Percentiles rank a stretch among this genome's conserved stretches.
Conservation (phyloP, 2,797 vertebrate species). For the Podargus strigoides region DNA sequence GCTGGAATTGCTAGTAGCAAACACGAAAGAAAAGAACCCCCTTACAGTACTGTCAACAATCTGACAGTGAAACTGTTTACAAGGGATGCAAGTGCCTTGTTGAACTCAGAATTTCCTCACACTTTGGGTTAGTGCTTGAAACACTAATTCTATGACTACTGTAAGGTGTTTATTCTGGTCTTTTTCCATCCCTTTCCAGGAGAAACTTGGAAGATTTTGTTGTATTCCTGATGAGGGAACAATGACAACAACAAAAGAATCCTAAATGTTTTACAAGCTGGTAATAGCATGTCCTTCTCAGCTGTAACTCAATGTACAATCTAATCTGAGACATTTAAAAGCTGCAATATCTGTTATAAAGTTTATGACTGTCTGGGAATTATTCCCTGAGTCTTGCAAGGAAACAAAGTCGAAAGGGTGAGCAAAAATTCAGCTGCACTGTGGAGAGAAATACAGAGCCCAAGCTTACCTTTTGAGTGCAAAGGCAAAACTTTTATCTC, state of each 20-base stretch:
- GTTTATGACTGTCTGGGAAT: neutral
- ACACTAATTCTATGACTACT: rapidly evolving
- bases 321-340: neutral
- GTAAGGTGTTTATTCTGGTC: neutral
- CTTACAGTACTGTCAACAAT: neutral
- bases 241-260: neutral
- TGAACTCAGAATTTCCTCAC: neutral
- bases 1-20: neutral
- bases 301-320: neutral
- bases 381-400: neutral
- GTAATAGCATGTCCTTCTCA: neutral
- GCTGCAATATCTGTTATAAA: neutral
- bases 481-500: neutral
- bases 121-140: neutral
- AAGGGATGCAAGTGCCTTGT: neutral
- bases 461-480: neutral
- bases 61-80: neutral
- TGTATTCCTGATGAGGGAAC: neutral
- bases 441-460: neutral
- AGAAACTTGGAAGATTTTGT: neutral
- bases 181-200: neutral
- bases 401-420: neutral
- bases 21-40: neutral
- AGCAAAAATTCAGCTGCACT: neutral
- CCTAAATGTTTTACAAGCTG: neutral